A percentile compares a stretch with the other conserved stretches of the same genome.
phyloP scores from a whole-genome alignment of 2,113 vertebrate species.

The Neotoma lepida region DNA sequence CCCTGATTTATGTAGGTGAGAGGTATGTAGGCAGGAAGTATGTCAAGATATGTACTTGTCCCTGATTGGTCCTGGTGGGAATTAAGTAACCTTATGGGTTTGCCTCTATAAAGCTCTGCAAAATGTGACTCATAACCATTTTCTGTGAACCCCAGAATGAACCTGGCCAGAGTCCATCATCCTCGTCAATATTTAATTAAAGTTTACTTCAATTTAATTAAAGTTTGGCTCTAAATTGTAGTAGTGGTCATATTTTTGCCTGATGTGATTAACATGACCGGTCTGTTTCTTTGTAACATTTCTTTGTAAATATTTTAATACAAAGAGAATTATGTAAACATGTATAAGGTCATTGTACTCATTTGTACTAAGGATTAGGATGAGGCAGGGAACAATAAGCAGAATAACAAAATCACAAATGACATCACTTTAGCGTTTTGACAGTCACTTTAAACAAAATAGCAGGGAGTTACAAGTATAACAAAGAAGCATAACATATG shows the following conservation, averaged over 20 bases:
- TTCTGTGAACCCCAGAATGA: background rate
- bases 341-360: accelerated
- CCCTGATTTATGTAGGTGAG: background rate
- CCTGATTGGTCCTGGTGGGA: background rate
- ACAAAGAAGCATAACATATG: background rate
- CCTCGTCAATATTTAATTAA: background rate
- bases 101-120: background rate
- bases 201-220: background rate
- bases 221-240: background rate
- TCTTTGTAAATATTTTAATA: background rate
- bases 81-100: background rate
- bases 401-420: background rate
- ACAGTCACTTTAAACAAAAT: background rate
- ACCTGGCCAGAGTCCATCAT: background rate
- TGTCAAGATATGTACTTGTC: background rate
- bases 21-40: background rate
- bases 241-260: background rate
- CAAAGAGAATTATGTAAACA: background rate
- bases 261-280: background rate
- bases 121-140: background rate
- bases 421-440: background rate
- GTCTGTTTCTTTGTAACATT: too few relatives aligned
- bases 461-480: background rate
- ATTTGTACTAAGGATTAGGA: background rate
- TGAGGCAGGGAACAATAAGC: background rate